Percentiles rank a stretch among this genome's conserved stretches.
phyloP scores from a whole-genome alignment of 2,888 invertebrate species.

The Atherix ibis region DNA sequence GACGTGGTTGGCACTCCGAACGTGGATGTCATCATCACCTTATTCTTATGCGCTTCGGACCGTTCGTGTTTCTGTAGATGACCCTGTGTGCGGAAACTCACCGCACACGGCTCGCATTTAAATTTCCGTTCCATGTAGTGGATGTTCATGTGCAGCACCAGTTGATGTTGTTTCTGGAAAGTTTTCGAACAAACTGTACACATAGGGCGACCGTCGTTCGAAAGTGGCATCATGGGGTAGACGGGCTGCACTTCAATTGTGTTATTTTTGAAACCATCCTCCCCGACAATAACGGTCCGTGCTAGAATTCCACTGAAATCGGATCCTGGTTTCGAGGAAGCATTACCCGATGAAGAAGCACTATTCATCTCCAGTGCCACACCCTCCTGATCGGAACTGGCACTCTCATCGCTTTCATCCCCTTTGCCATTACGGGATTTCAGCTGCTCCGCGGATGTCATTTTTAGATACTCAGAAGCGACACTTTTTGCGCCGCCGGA shows the following conservation, averaged over 20 bases:
- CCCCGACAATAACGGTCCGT: slow-evolving; percentile 39
- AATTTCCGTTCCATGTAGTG: slow-evolving; percentile 89
- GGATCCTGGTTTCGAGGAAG: slow-evolving; percentile 14
- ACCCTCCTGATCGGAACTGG: slow-evolving; percentile 15
- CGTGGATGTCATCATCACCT: slow-evolving; percentile 76
- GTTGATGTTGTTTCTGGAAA: slow-evolving; percentile 80
- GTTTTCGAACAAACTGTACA: slow-evolving; percentile 82
- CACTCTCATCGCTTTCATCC: slow-evolving; percentile 15
- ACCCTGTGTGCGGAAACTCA: slow-evolving; percentile 79
- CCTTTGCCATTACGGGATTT: slow-evolving; percentile 9
- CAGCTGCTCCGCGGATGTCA: slow-evolving; percentile 28
- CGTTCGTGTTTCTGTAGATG: slow-evolving; percentile 88
- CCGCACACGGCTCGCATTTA: slow-evolving; percentile 79
- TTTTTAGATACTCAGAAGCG: slow-evolving; percentile 47
- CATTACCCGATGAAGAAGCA: too few species aligned
- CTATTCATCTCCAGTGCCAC: slow-evolving; percentile 13
- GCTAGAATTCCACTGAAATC: slow-evolving; percentile 27
- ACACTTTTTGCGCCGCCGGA: slow-evolving; percentile 43
- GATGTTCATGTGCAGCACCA: slow-evolving; percentile 84
- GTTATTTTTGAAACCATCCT: slow-evolving; percentile 42
- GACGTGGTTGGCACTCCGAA: slow-evolving; percentile 69
- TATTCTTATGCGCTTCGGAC: slow-evolving; percentile 81
- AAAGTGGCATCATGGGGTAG: slow-evolving; percentile 37
- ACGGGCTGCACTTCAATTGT: slow-evolving; percentile 27
- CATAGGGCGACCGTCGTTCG: slow-evolving; percentile 59